Conservation (phyloP, 2,113 vertebrate genomes). For the Crotalus helleri region DNA sequence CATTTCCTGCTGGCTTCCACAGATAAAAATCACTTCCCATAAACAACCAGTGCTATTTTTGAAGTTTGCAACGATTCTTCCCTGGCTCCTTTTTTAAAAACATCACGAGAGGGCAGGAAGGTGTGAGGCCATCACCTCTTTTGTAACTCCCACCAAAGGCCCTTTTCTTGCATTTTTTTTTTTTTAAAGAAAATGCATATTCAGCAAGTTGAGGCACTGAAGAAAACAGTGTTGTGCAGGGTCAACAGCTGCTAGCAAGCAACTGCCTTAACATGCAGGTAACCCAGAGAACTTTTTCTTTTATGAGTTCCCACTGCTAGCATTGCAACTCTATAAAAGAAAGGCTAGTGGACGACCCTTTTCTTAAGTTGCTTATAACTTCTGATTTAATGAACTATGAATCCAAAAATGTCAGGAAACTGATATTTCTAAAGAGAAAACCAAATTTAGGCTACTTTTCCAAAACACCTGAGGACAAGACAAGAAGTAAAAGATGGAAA, state of each 20-base stretch:
- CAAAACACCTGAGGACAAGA: neutral
- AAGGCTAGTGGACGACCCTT: too few species aligned
- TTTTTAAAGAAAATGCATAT: neutral
- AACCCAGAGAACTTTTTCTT: neutral
- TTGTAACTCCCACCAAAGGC: conserved; percentile 31
- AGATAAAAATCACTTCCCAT: conserved; percentile 71
- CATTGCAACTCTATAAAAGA: neutral
- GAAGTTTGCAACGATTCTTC: conserved; percentile 61
- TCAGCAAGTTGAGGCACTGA: neutral
- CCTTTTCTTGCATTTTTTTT: neutral
- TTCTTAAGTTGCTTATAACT: neutral
- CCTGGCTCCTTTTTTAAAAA: conserved; percentile 59
- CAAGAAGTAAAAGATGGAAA: neutral
- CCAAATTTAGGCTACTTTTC: neutral
- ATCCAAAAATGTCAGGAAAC: neutral
- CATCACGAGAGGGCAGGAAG: conserved; percentile 46
- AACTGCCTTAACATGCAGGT: neutral
- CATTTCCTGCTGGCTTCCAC: conserved; percentile 72
- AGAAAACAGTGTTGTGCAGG: neutral
- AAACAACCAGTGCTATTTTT: conserved; percentile 75
- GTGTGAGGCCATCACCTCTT: conserved; percentile 35
- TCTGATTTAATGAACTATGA: neutral
- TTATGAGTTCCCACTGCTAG: neutral
- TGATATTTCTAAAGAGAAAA: neutral
- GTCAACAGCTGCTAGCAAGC: neutral